Conservation (phyloP, 2,888 invertebrate genomes). For the Onchidella celtica region DNA sequence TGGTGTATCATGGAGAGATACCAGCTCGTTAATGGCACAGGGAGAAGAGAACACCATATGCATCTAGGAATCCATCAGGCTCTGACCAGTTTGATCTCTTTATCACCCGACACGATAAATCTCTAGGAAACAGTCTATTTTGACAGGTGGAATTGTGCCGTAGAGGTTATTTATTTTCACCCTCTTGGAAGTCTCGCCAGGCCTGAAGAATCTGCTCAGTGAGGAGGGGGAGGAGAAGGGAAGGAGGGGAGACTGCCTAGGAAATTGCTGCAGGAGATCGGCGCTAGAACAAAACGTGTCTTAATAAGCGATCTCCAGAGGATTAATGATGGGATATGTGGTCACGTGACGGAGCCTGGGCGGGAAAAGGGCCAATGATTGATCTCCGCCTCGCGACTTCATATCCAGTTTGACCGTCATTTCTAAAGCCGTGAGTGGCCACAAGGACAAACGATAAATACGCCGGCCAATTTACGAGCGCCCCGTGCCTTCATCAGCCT, state of each 20-base stretch:
- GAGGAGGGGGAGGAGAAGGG: no score
- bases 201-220: neutral
- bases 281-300: conserved; percentile 58
- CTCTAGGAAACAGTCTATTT: conserved; percentile 10
- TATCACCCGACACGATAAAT: conserved; percentile 33
- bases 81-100: conserved; percentile 21
- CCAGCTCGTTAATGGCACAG: neutral
- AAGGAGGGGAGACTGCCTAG: neutral
- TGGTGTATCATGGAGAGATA: no score
- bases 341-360: conserved; percentile 56
- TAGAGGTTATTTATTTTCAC: conserved; percentile 55
- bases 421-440: conserved; percentile 41
- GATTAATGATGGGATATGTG: conserved; percentile 60
- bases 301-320: conserved; percentile 59
- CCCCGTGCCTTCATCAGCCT: conserved; percentile 37
- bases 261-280: conserved; percentile 52
- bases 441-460: conserved; percentile 46
- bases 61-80: conserved; percentile 7
- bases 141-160: conserved; percentile 54
- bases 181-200: neutral
- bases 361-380: conserved; percentile 56
- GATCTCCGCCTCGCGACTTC: conserved; percentile 56
- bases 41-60: conserved; percentile 10
- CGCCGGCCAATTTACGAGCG: conserved; percentile 37
- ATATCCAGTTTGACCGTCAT: conserved; percentile 58